Percentiles rank a stretch among this genome's conserved stretches.
These are phyloP conservation scores for Oncopodura yosiiana DNA, from an alignment of 1,140 invertebrate species.

Conservation along the genomic window DNA sequence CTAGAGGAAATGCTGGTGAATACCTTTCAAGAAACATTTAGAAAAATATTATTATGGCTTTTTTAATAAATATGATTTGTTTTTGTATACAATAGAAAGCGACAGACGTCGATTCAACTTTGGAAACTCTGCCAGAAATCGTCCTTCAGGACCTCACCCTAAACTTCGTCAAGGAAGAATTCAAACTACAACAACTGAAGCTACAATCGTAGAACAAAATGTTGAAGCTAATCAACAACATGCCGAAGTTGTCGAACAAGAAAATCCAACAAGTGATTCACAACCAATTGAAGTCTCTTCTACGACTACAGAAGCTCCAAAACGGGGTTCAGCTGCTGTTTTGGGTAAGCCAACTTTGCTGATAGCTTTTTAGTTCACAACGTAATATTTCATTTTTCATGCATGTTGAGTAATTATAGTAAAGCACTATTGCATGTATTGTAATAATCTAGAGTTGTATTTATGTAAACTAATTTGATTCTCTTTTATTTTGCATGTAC, in stretches of 20 bases:
- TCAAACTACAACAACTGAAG: constrained; percentile 25
- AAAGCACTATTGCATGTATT: background rate
- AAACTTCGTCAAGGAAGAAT: constrained; percentile 9
- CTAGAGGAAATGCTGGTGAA: background rate
- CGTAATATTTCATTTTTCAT: background rate
- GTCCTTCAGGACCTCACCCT: constrained; percentile 1
- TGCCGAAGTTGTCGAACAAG: constrained; percentile 1
- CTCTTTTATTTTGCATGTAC: background rate
- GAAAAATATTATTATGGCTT: background rate
- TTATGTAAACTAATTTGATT: background rate
- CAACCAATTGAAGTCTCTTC: background rate
- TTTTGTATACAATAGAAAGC: background rate
- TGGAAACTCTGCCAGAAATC: constrained; percentile 15
- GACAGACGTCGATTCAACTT: constrained; percentile 20
- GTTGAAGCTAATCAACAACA: background rate
- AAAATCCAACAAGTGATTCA: constrained; percentile 5
- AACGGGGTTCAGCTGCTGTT: constrained; percentile 25
- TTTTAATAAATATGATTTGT: background rate
- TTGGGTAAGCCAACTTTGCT: constrained; percentile 25
- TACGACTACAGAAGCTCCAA: background rate
- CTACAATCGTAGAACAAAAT: constrained; percentile 4
- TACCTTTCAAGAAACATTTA: background rate
- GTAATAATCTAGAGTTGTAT: background rate
- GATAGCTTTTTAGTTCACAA: no score
- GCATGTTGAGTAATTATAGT: background rate